Percentiles rank a stretch among this genome's conserved stretches.
Conservation (phyloP, 2,797 vertebrate genomes). For the Clarias platycephalus region DNA sequence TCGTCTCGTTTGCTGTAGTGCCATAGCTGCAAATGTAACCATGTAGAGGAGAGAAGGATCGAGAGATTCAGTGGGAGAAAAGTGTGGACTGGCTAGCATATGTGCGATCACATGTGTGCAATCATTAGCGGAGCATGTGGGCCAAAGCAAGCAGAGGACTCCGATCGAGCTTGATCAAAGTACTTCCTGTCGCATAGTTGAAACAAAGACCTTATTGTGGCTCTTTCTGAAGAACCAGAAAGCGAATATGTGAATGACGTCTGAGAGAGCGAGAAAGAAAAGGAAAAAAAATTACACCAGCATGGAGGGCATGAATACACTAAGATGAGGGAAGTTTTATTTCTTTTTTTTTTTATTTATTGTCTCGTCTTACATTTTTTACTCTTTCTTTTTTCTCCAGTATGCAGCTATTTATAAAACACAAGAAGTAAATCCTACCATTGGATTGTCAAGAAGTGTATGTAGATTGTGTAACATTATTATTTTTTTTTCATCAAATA, state of each 20-base stretch:
- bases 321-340: too few species aligned
- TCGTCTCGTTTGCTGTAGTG: not conserved
- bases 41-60: not conserved
- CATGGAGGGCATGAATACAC: not conserved
- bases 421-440: not conserved
- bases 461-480: not conserved
- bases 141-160: conserved; percentile 35
- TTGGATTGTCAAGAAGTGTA: not conserved
- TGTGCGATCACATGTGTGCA: conserved; percentile 44
- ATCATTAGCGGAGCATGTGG: conserved; percentile 39
- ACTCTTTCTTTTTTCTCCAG: not conserved
- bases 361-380: not conserved
- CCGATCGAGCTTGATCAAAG: conserved; percentile 38
- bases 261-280: not conserved
- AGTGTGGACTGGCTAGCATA: conserved; percentile 31
- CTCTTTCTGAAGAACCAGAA: conserved; percentile 14
- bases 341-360: not conserved
- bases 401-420: not conserved
- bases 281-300: not conserved
- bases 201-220: conserved; percentile 48
- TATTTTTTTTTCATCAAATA: not conserved
- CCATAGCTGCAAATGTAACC: not conserved
- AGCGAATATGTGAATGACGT: not conserved
- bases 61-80: not conserved
- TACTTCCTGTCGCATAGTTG: conserved; percentile 36